Percentiles rank a stretch among this genome's conserved stretches.
phyloP scores from a whole-genome alignment of 2,888 invertebrate species.

The Torymus tubicola region DNA sequence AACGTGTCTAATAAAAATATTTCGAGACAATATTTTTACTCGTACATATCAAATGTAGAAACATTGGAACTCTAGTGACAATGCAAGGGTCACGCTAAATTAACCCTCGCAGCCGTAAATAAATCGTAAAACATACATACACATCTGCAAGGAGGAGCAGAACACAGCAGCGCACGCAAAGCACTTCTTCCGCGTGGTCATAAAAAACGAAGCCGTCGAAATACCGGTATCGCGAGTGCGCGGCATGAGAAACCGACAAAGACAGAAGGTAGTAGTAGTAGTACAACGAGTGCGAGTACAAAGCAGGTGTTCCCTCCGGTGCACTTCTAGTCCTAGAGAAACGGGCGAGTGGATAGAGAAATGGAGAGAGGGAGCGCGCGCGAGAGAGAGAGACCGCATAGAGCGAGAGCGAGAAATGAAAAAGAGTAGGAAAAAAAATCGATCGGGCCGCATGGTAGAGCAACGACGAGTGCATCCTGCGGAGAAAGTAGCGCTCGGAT shows the following conservation, averaged over 20 bases:
- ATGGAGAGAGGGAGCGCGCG: constrained; percentile 22
- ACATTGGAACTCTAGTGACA: too few relatives aligned
- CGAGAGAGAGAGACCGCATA: constrained; percentile 50
- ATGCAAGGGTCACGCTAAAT: too few relatives aligned
- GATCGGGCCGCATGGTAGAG: constrained; percentile 20
- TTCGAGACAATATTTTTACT: too few relatives aligned
- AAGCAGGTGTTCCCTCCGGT: constrained; percentile 65
- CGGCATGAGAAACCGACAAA: constrained; percentile 46
- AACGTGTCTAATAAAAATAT: too few relatives aligned
- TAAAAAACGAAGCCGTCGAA: constrained; percentile 11
- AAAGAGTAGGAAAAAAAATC: constrained; percentile 53
- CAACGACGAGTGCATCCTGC: constrained; percentile 53
- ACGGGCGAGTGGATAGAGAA: constrained; percentile 15
- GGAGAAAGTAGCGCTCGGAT: constrained; percentile 41
- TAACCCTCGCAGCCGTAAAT: too few relatives aligned
- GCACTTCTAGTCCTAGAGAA: constrained; percentile 58
- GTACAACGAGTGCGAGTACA: constrained; percentile 4
- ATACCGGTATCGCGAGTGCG: constrained; percentile 48
- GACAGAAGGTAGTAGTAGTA: too few relatives aligned
- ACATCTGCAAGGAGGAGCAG: background rate
- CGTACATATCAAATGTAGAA: too few relatives aligned
- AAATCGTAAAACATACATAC: background rate
- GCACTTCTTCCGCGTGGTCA: background rate
- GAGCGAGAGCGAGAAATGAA: constrained; percentile 29
- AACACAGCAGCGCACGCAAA: background rate